Percentiles rank a stretch among this genome's conserved stretches.
Conservation (phyloP, 2,888 invertebrate genomes). For the Heliconius erato region DNA sequence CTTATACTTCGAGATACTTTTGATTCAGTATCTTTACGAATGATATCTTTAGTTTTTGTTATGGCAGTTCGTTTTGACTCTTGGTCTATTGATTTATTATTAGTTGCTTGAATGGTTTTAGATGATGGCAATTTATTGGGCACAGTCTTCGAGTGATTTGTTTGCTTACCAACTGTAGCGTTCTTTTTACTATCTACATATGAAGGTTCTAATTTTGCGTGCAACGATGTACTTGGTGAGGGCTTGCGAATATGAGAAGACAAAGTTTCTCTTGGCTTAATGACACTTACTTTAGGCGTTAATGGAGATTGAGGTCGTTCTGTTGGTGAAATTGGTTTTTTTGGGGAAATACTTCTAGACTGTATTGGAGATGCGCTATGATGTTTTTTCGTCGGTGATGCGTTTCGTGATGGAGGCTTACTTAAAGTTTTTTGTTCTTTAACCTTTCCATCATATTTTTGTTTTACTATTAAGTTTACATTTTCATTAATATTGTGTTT, state of each 20-base stretch:
- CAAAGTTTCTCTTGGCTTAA: constrained; percentile 69
- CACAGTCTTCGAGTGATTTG: constrained; percentile 62
- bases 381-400: constrained; percentile 73
- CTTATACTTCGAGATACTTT: constrained; percentile 86
- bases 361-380: constrained; percentile 62
- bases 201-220: constrained; percentile 65
- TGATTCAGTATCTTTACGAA: constrained; percentile 73
- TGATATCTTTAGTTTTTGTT: constrained; percentile 72
- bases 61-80: constrained; percentile 71
- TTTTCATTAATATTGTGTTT: constrained; percentile 51
- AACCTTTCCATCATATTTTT: constrained; percentile 56
- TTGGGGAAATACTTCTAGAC: constrained; percentile 74
- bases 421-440: constrained; percentile 60
- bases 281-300: constrained; percentile 66
- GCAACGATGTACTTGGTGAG: constrained; percentile 61
- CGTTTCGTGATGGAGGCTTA: constrained; percentile 69
- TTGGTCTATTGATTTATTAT: constrained; percentile 60
- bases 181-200: constrained; percentile 68
- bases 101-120: constrained; percentile 59
- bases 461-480: constrained; percentile 50
- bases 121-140: constrained; percentile 59
- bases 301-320: constrained; percentile 77
- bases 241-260: constrained; percentile 66
- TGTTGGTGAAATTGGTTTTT: constrained; percentile 65
- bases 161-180: constrained; percentile 64